These are phyloP conservation scores for Drosophila austrosaltans DNA, from an alignment of 2,888 invertebrate genomes.

Conservation along the genomic window DNA sequence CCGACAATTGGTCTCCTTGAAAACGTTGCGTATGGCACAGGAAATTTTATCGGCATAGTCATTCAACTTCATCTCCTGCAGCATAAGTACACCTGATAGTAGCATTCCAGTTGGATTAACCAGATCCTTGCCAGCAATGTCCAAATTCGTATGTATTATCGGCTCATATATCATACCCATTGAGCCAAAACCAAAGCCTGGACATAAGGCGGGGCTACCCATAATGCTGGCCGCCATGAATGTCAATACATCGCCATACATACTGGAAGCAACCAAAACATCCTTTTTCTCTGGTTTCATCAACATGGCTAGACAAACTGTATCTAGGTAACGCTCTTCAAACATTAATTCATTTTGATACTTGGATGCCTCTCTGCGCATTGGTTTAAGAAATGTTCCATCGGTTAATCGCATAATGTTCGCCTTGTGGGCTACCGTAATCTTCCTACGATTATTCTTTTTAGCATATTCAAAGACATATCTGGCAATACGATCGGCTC, in stretches of 20 bases:
- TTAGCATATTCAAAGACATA: slow-evolving; percentile 99
- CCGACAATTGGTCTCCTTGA: slow-evolving; percentile 93
- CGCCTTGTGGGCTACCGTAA: slow-evolving; percentile 99
- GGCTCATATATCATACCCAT: slow-evolving; percentile 91
- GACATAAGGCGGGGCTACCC: slow-evolving; percentile 97
- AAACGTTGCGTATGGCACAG: slow-evolving; percentile 90
- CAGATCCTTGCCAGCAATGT: slow-evolving; percentile 94
- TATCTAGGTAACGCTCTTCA: slow-evolving; percentile 99
- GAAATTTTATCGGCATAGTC: slow-evolving; percentile 91
- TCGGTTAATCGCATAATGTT: slow-evolving; percentile 99
- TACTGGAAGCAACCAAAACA: slow-evolving; percentile 98
- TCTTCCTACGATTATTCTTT: slow-evolving; percentile 95
- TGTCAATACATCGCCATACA: slow-evolving; percentile 98
- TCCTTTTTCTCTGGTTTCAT: slow-evolving; percentile 84
- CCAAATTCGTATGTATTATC: slow-evolving; percentile 96
- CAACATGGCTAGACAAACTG: slow-evolving; percentile 50
- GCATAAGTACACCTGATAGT: slow-evolving; percentile 94
- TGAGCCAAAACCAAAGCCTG: slow-evolving; percentile 94
- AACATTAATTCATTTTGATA: slow-evolving; percentile 94
- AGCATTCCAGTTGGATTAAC: slow-evolving; percentile 97
- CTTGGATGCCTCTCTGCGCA: slow-evolving; percentile 93
- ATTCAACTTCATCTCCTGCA: slow-evolving; percentile 94
- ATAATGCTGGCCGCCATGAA: slow-evolving; percentile 97
- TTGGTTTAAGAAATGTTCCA: slow-evolving; percentile 92
- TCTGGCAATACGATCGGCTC: slow-evolving; percentile 96